Evolutionary conservation across 2,113 vertebrate genomes (phyloP), one percentile per base, ranked within the genome.

Genomic region (Vulpes lagopus): DNA sequence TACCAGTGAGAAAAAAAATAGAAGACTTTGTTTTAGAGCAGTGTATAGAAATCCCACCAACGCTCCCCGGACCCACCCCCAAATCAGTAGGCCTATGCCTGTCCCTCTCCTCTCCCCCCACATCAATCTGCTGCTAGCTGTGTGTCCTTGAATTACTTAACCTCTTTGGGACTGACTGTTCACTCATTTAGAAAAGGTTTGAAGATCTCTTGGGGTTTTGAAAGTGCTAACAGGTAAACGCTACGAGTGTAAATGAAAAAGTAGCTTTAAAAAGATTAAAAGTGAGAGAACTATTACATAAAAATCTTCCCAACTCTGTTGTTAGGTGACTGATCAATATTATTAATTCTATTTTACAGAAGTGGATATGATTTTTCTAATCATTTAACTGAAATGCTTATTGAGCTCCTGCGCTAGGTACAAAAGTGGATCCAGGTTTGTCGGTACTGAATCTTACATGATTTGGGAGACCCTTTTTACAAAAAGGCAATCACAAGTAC

Each of bases 361-460:
- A 86, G 30, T 74, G 20, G 19, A 30, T 14, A 67, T 84, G 10
- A 30, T 74, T 90, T 95, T 91, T 89, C 38, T 59, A 60, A 43
- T 51, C 65, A 91, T 23, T 81, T 81, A 64, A 85, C 76, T 83
- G n/a, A 94, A 96, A 79, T 88, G 12, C 9, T 86, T 86, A 22
- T 60, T 55, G 85, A 93, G 12, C 3, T 35, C 5, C 30, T 88
- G 64, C 65, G 57, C 25, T 69, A 59, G n/a, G 30, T 51, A 69
- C 12, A 65, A 51, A 59, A 30, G 35, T 22, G n/a, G 67, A 65
- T 59, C 55, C 53, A 60, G 38, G 23, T 53, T 69, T 80, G 35
- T 25, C 49, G 84, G 25, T 51, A 64, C 17, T 17, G 35, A 79
- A 73, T 91, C 27, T 94, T 65, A 7, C 6, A n/a, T 53, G 5